A percentile compares a stretch with the other conserved stretches of the same genome.
Evolutionary conservation across 2,113 vertebrate species (phyloP).

Genomic region (Oenanthe melanoleuca): DNA sequence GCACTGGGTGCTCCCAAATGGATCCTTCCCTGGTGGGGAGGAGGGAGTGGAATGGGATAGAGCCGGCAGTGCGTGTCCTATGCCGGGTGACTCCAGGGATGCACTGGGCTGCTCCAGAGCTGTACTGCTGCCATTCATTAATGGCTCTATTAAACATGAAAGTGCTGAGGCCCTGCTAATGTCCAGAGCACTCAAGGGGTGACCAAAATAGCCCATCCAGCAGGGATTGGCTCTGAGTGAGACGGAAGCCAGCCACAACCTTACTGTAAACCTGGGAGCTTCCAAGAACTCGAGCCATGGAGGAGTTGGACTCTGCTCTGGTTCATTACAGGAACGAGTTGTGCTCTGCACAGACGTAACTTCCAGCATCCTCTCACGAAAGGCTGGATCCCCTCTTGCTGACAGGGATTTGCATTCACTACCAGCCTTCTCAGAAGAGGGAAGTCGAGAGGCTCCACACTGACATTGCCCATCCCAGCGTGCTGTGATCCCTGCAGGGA

Average conservation of each 20-base stretch:
- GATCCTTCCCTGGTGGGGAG: fast-evolving
- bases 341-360: background rate
- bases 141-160: background rate
- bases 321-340: background rate
- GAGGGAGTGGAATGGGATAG: background rate
- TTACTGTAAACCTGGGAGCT: background rate
- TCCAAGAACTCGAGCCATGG: background rate
- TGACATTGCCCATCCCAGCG: fast-evolving
- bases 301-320: background rate
- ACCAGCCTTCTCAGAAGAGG: background rate
- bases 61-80: fast-evolving
- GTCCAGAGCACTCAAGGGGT: slow-evolving; percentile 21
- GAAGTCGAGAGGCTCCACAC: fast-evolving
- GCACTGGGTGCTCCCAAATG: background rate
- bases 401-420: background rate
- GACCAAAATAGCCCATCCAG: background rate
- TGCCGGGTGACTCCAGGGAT: background rate
- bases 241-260: fast-evolving
- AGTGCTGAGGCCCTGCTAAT: background rate
- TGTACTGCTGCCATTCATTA: background rate
- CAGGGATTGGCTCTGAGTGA: background rate
- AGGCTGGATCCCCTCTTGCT: background rate
- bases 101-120: background rate
- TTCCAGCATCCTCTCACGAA: background rate
- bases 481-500: background rate